Percentiles rank a stretch among this genome's conserved stretches.
phyloP scores from a whole-genome alignment of 2,888 invertebrate genomes.

The Melieria crassipennis region DNA sequence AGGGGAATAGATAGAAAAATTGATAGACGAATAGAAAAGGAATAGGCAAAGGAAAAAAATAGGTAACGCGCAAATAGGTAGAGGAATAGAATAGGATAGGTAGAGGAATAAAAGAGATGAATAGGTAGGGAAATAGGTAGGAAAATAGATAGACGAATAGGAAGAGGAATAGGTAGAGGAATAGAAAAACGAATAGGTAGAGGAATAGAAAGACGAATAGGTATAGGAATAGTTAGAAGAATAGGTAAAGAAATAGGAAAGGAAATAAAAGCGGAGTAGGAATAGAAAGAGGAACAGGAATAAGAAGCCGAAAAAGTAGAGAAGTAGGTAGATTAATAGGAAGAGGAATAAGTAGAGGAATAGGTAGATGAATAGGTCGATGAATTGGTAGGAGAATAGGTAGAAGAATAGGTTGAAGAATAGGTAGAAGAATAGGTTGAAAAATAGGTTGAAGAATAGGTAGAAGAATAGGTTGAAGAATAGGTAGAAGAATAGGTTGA shows the following conservation, averaged over 20 bases:
- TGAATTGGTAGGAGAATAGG: neutral
- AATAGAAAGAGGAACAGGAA: neutral
- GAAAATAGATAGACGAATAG: no score
- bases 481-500: no score
- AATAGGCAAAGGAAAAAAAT: neutral
- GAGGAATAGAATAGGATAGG: neutral
- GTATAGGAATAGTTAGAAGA: neutral
- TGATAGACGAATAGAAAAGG: neutral
- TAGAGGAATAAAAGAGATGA: neutral
- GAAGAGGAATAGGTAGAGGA: no score
- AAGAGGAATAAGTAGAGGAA: no score
- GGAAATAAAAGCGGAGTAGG: neutral
- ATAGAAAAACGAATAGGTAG: neutral
- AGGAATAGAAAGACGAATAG: neutral
- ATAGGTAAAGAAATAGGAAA: neutral
- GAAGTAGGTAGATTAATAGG: neutral
- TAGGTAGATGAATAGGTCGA: neutral
- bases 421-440: no score
- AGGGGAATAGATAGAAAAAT: neutral
- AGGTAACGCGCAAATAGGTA: neutral
- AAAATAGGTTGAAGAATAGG: no score
- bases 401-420: no score
- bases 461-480: neutral
- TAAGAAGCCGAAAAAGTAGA: neutral
- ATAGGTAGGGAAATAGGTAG: no score